phyloP scores from a whole-genome alignment of 2,113 vertebrate species.

The Callithrix jacchus region DNA sequence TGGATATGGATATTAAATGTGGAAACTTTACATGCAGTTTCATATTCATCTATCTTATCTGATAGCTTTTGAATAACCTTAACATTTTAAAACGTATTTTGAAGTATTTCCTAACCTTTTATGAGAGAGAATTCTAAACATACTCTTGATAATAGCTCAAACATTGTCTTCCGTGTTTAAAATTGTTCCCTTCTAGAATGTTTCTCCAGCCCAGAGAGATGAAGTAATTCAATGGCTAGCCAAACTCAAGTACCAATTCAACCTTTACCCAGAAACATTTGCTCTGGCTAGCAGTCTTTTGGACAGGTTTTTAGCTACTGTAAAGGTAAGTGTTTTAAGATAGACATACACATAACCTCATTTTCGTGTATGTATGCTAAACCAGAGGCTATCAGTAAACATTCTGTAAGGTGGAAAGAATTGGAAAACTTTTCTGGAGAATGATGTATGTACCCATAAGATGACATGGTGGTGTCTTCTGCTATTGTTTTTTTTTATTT shows the following conservation, averaged over 20 bases:
- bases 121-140: constrained; percentile 31
- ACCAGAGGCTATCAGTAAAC: background rate
- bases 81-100: constrained; percentile 28
- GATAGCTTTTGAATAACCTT: constrained; percentile 50
- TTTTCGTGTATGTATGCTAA: constrained; percentile 15
- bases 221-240: constrained; percentile 96
- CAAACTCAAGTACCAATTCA: constrained; percentile 92
- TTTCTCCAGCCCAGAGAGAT: constrained; percentile 97
- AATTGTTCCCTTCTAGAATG: constrained; percentile 86
- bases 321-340: constrained; percentile 90
- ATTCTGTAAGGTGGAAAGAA: background rate
- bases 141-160: constrained; percentile 10
- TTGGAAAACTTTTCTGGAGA: background rate
- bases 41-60: constrained; percentile 15
- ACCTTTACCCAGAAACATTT: constrained; percentile 97
- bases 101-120: constrained; percentile 41
- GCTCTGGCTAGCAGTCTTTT: constrained; percentile 95
- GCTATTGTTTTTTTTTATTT: background rate
- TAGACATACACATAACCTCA: background rate
- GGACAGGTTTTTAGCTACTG: constrained; percentile 95
- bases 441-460: background rate
- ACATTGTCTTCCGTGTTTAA: background rate
- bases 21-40: background rate
- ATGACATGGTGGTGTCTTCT: background rate
- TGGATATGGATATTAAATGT: constrained; percentile 37